A percentile compares a stretch with the other conserved stretches of the same genome.
Evolutionary conservation across 2,797 vertebrate genomes (phyloP).

Genomic region (Diceros bicornis): DNA sequence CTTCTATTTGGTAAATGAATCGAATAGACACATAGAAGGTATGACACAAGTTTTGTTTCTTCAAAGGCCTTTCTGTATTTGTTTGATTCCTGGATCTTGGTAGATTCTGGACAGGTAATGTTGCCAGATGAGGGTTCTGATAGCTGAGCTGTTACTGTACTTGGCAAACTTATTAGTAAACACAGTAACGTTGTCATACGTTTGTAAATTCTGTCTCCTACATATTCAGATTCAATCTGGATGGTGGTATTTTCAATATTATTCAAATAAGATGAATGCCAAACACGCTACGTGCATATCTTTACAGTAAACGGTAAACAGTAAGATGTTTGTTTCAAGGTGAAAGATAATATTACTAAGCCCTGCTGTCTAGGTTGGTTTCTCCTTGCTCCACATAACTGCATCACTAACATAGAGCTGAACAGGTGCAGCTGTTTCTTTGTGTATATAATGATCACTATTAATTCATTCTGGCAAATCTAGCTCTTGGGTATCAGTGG

Average conservation of each 20-base stretch:
- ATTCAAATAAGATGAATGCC: constrained; percentile 12
- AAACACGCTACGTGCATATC: background rate
- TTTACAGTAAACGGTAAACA: background rate
- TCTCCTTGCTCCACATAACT: background rate
- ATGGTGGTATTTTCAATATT: background rate
- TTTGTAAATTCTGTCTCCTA: background rate
- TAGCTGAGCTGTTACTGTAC: background rate
- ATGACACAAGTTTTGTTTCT: background rate
- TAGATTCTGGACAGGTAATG: background rate
- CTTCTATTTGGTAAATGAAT: background rate
- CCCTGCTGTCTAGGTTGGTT: background rate
- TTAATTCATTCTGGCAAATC: constrained; percentile 66
- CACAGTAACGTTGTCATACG: background rate
- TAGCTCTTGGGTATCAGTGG: constrained; percentile 45
- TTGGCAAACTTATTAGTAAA: background rate
- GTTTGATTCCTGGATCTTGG: background rate
- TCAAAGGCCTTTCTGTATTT: background rate
- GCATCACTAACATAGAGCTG: background rate
- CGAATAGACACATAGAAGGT: background rate
- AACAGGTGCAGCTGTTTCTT: constrained; percentile 54
- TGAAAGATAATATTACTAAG: constrained; percentile 15
- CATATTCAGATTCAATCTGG: background rate
- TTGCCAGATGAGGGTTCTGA: background rate
- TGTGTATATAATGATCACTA: constrained; percentile 14
- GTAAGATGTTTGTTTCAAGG: constrained; percentile 59